Evolutionary conservation across 2,797 vertebrate species (phyloP).

Genomic region (Muscicapa striata): DNA sequence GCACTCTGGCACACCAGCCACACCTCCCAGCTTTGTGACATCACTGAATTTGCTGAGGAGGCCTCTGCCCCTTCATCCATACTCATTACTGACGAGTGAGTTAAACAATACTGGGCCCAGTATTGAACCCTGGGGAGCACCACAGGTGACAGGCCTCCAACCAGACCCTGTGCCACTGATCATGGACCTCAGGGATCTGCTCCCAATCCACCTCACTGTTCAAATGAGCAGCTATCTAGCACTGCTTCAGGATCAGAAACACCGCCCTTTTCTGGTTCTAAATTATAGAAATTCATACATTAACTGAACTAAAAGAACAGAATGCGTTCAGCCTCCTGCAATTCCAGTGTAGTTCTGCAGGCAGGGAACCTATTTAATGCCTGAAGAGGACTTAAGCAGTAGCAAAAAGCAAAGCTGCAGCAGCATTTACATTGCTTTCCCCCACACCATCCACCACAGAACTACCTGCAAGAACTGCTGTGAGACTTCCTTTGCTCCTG

Average conservation of each 20-base stretch:
- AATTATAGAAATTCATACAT: neutral
- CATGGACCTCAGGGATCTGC: neutral
- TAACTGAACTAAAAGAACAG: neutral
- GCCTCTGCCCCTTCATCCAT: neutral
- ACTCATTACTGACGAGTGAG: neutral
- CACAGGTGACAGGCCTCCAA: neutral
- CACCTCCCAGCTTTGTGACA: neutral
- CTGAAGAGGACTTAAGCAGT: neutral
- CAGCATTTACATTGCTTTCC: neutral
- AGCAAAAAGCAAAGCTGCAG: neutral
- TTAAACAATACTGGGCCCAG: neutral
- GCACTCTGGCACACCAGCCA: neutral
- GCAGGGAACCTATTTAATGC: neutral
- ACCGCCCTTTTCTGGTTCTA: neutral
- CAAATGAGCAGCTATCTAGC: neutral
- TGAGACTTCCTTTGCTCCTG: neutral
- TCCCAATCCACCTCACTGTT: neutral
- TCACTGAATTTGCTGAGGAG: neutral
- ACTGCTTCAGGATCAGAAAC: neutral
- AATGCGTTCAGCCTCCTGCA: neutral
- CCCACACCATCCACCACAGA: neutral
- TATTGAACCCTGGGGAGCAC: rapidly evolving
- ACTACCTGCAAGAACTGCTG: rapidly evolving
- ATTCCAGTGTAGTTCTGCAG: neutral
- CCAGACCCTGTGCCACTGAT: rapidly evolving